phyloP scores from a whole-genome alignment of 2,888 invertebrate genomes.

The Calameuta filiformis region DNA sequence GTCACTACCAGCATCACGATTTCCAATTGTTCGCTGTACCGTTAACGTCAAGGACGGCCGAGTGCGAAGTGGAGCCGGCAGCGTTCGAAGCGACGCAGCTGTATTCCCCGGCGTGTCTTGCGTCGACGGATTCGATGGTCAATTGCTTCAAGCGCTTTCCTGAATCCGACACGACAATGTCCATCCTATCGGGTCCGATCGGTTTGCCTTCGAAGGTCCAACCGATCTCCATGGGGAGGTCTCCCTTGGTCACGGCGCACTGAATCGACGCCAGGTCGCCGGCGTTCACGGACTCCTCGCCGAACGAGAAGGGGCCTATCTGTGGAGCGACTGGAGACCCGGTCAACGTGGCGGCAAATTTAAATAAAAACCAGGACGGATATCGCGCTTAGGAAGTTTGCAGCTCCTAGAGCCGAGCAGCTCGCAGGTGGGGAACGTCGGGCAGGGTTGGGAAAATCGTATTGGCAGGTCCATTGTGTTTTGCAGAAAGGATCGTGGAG shows the following conservation, averaged over 20 bases:
- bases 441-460: neutral
- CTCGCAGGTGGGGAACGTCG: neutral
- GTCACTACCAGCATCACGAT: too few relatives aligned
- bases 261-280: conserved; percentile 81
- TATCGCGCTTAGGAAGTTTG: neutral
- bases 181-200: conserved; percentile 45
- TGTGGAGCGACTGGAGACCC: conserved; percentile 73
- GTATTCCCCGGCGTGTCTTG: conserved; percentile 77
- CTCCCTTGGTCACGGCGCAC: conserved; percentile 81
- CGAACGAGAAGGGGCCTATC: conserved; percentile 79
- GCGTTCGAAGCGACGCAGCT: conserved; percentile 75
- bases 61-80: conserved; percentile 76
- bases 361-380: neutral
- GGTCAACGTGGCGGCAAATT: conserved; percentile 15
- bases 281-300: conserved; percentile 81
- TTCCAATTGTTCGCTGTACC: conserved; percentile 67
- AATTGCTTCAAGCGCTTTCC: conserved; percentile 65
- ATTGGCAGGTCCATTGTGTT: neutral
- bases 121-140: conserved; percentile 77
- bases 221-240: conserved; percentile 79
- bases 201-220: conserved; percentile 73
- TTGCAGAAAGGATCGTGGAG: neutral
- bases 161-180: conserved; percentile 48
- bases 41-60: conserved; percentile 77
- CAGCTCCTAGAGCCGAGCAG: too few relatives aligned